Evolutionary conservation across 2,888 invertebrate genomes (phyloP), one percentile per base, ranked within the genome.

Genomic region (Leptinotarsa juncta): DNA sequence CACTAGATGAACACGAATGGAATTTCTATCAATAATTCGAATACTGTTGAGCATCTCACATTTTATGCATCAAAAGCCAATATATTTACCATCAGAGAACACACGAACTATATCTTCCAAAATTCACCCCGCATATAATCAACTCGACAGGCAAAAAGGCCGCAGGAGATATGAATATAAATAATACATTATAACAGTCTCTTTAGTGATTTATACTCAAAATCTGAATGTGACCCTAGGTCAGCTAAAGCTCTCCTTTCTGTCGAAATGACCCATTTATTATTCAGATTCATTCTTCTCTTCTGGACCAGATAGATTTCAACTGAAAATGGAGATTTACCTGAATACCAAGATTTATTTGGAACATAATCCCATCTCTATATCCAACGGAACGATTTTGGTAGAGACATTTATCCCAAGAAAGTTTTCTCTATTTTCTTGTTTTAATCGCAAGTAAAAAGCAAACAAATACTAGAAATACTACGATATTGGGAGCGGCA

Each of bases 181-280:
- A 75, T 74, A 71, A 70, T 65, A 65, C 71, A 70, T 68, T 68
- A 68, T 62, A 67, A 66, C 65, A 65, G 65, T 74, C 71, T 71
- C 66, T 72, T 57, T 53, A 7, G 20, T 75, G 75, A 75, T 75
- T 75, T 75, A 75, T 72, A 14, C n/a, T 3, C 62, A 32, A n/a
- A 75, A 75, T 72, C 72, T 67, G 72, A 70, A 75, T 71, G 49
- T 72, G 70, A 72, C 72, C 72, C 66, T 15, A 57, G 75, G 75
- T 70, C 72, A 72, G 66, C 62, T 15, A 2, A 26, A 23, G 53
- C 55, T 49, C 32, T 62, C 51, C 55, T 68, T 60, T 23, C 20
- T 55, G n/a, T 16, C 23, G 15, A 42, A 65, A 49, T 51, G 53
- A 50, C 62, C 70, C 67, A 75, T 75, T 70, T 72, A 72, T 75